Evolutionary conservation across 2,888 invertebrate species (phyloP), one percentile per base, ranked within the genome.

Genomic region (Troilus luridus): DNA sequence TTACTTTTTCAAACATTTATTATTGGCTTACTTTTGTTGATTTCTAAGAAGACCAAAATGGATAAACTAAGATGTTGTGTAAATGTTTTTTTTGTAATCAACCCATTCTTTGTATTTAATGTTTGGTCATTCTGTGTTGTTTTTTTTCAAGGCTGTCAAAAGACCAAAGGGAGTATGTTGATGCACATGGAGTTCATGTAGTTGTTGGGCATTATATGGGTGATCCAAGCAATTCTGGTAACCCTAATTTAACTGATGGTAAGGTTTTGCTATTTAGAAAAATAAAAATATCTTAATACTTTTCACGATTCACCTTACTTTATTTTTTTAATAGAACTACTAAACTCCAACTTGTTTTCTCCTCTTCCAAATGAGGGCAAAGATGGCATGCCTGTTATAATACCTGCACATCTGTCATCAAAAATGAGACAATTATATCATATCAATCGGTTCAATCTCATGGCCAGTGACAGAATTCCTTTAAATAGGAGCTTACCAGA

Each of bases 161-260:
- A 93, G 95, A 96, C 93, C 96, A 96, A 93, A 95, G 96, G 93
- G 96, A 97, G 93, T 97, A 97, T 94, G 95, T 96, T 56, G 97
- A 97, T 94, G 95, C 95, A 91, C 95, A 95, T 93, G 97, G 97
- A n/a, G 96, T 97, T 94, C 96, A 96, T 94, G 97, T 98, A 11
- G 96, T 98, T 90, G 97, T 98, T 56, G 98, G 98, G 1, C 98
- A 98, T 94, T 98, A 98, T 94, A 96, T 98, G 93, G 98, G 98
- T 88, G 97, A 97, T 93, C 96, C 96, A 59, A 94, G 95, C 91
- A 92, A 91, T 88, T 91, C 92, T 41, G 94, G 95, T 91, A 94
- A 95, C 92, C 94, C 95, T 90, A 98, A 98, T 94, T 95, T 98
- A 92, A 97, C 97, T 91, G 95, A 96, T 95, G 97, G 97, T 97